Evolutionary conservation across 2,888 invertebrate species (phyloP).

Genomic region (Tachina grossa): DNA sequence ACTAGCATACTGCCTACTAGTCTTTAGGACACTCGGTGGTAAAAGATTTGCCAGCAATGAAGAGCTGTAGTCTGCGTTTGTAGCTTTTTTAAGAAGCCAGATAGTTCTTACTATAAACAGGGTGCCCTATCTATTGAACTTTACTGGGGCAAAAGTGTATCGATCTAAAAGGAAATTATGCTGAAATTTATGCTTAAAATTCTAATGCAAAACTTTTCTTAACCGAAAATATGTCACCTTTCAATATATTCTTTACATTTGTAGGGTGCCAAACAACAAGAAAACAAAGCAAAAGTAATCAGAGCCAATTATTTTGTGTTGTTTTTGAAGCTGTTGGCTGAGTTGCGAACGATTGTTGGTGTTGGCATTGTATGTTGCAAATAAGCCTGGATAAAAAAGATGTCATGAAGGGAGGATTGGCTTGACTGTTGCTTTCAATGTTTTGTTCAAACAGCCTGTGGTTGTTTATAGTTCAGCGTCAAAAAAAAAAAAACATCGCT

Average conservation of each 20-base stretch:
- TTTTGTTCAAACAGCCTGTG: constrained; percentile 63
- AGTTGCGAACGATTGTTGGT: constrained; percentile 28
- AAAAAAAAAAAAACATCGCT: constrained; percentile 48
- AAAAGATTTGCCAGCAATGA: too few species aligned
- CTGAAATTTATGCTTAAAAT: too few species aligned
- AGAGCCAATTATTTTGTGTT: constrained; percentile 59
- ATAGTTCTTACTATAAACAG: too few species aligned
- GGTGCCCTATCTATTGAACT: too few species aligned
- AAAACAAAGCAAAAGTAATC: constrained; percentile 52
- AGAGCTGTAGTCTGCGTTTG: too few species aligned
- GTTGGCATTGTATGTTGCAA: constrained; percentile 33
- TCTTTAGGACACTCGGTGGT: too few species aligned
- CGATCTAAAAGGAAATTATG: too few species aligned
- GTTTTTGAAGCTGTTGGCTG: constrained; percentile 37
- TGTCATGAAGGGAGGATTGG: background rate
- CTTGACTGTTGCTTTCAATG: constrained; percentile 14
- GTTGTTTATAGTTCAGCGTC: constrained; percentile 62
- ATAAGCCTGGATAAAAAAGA: constrained; percentile 27
- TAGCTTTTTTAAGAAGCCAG: too few species aligned
- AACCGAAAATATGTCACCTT: background rate
- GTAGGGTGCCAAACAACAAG: constrained; percentile 18
- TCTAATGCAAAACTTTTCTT: background rate
- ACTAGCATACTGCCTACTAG: too few species aligned
- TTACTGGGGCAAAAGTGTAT: too few species aligned
- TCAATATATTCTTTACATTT: too few species aligned